Base-by-base conservation (phyloP, 92 coral and sea anemone genomes). In the Umimayanthus kanabou region DNA sequence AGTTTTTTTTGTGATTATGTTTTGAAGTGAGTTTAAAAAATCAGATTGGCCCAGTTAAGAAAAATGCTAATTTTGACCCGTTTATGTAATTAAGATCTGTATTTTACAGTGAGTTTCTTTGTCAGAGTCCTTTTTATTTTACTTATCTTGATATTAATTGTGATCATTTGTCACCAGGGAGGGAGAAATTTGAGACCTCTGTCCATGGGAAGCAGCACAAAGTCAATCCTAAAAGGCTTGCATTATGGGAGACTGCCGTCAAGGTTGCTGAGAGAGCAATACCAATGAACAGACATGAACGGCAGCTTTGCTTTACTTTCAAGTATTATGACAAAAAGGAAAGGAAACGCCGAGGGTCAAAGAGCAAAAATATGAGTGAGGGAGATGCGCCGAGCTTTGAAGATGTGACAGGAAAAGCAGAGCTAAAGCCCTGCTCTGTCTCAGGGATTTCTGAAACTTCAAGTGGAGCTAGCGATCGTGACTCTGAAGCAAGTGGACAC, bases 211-310 rank as follows among this genome's bases (percentile, higher is more conserved):
- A 97, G 55, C 93, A 88, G 6, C 98, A 93, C 80, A 92, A 92
- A 73, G 94, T 97, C 26, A 92, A 94, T 11, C 91, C 90, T 13
- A 95, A 91, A 69, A 94, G 96, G 22, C 89, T 93, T 50, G 86
- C 93, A 5, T 87, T 82, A 4, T 97, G 99, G 99, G 99, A 97
- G 50, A 90, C 91, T 33, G 99, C 99, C 23, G 94, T 97, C 10
- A 97, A 91, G 65, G 96, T 97, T 88, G 99, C 98, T 29, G 99
- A 97, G 86, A 92, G 88, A 79, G 98, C 99, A 39, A 72, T 92
- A 58, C 99, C 98, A 33, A 92, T 97, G 96, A 95, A 97, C 90
- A 89, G 98, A 61, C 95, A 95, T 77, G 98, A 97, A 80, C 92
- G 99, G 4, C 98, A 95, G 81, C 89, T 95, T 71, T 95, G 96